Evolutionary conservation across 2,888 invertebrate species (phyloP).

Genomic region (Mimachlamys varia): DNA sequence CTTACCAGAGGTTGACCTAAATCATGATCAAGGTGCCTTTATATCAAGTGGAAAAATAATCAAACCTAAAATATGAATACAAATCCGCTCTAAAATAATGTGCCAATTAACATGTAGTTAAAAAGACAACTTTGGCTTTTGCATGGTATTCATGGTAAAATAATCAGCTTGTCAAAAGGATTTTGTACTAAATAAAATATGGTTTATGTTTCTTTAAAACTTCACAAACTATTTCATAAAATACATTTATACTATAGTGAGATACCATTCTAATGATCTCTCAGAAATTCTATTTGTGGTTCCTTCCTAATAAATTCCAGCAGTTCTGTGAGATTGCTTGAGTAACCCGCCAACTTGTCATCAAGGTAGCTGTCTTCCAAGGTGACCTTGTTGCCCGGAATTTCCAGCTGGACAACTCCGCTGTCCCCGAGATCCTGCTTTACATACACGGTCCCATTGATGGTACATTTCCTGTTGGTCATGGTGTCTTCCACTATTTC

Average conservation of each 20-base stretch:
- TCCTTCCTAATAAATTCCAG: slow-evolving; percentile 56
- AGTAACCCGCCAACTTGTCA: slow-evolving; percentile 60
- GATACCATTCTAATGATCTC: not conserved
- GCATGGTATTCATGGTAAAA: not conserved
- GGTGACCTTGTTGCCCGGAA: slow-evolving; percentile 66
- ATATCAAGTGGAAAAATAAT: no score
- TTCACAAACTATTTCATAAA: not conserved
- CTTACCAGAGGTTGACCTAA: no score
- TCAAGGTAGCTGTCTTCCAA: slow-evolving; percentile 65
- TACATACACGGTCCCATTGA: slow-evolving; percentile 60
- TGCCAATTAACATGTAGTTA: not conserved
- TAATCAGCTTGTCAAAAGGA: not conserved
- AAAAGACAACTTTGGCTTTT: not conserved
- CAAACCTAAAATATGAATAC: not conserved
- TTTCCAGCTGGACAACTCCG: slow-evolving; percentile 65
- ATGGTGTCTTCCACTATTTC: not conserved
- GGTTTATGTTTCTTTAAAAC: not conserved
- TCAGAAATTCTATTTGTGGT: slow-evolving; percentile 43
- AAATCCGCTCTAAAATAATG: not conserved
- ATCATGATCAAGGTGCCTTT: no score
- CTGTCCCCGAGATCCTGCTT: slow-evolving; percentile 68
- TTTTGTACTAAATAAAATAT: not conserved
- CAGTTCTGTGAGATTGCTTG: slow-evolving; percentile 64
- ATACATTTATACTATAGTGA: not conserved
- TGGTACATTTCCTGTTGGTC: slow-evolving; percentile 45